A percentile compares a stretch with the other conserved stretches of the same genome.
Conservation (phyloP, 2,113 vertebrate genomes). For the Epinephelus moara region DNA sequence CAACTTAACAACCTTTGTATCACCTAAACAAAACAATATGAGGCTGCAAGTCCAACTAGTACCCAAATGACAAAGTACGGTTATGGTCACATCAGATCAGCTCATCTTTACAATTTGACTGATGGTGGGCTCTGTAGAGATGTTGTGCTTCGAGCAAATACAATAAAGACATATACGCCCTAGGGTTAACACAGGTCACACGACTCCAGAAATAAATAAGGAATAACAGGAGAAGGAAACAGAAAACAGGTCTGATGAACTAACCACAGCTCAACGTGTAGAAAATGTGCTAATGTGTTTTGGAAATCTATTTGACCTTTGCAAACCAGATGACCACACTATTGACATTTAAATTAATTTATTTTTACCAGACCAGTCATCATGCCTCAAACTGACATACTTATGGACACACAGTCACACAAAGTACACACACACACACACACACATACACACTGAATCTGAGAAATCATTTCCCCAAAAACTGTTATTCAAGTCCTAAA, state of each 20-base stretch:
- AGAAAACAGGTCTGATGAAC: constrained; percentile 17
- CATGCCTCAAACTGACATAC: constrained; percentile 47
- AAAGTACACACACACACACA: constrained; percentile 35
- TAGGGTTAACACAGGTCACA: constrained; percentile 31
- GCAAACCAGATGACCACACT: constrained; percentile 39
- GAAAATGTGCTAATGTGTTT: constrained; percentile 28
- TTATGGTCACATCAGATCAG: constrained; percentile 24
- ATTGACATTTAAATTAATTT: constrained; percentile 34
- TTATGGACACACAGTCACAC: constrained; percentile 13
- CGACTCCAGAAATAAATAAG: constrained; percentile 4
- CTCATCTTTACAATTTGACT: constrained; percentile 23
- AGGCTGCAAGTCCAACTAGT: constrained; percentile 18
- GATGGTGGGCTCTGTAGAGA: constrained; percentile 16
- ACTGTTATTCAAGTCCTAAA: constrained; percentile 45
- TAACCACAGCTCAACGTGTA: constrained; percentile 23
- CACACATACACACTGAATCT: constrained; percentile 27
- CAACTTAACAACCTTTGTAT: constrained; percentile 33
- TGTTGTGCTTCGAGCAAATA: constrained; percentile 63
- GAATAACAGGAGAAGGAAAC: constrained; percentile 10
- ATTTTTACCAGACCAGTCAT: constrained; percentile 39
- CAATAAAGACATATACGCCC: constrained; percentile 20
- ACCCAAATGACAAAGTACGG: constrained; percentile 42
- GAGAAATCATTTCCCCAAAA: constrained; percentile 17
- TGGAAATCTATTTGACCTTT: constrained; percentile 44
- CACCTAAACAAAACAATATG: constrained; percentile 16